Base-by-base conservation (phyloP, 2,113 vertebrate species). In the Grammomys dolichurus region DNA sequence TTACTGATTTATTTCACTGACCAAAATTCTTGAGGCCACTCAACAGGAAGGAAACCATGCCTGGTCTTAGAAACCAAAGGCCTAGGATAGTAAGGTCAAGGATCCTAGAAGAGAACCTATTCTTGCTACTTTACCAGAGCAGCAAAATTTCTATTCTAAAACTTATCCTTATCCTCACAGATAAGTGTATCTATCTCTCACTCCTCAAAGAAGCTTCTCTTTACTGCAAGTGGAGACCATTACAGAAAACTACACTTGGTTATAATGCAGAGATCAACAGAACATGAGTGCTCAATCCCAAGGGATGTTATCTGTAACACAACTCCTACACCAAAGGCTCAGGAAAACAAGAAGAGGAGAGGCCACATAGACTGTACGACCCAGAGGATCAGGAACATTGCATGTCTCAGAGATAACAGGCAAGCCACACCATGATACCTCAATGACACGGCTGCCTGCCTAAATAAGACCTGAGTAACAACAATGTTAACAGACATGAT, bases 1-100 rank as follows among this genome's bases (percentile, higher is more conserved):
- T 82, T 84, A 14, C 24, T 28, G 81, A 60, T 14, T 12, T 54
- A 73, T 77, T 92, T 96, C 43, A 48, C 24, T 69, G 56, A 17
- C 33, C n/a, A 84, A 63, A 92, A 75, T 88, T 46, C 58, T 40
- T 69, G 69, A 97, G 40, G 69, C 65, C 87, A 76, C 28, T 63
- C 58, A 84, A 63, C 7, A 63, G 81, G 58, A 43, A 85, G 58
- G 81, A 28, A 60, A 43, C 26, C 40, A 65, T 46, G 16, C 40
- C 58, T 65, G 16, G 58, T 31, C 58, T 46, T 65, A 65, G 82
- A 85, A 65, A 85, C 9, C 76, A 78, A 51, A 51, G 33, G 26
- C 14, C 76, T 51, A 28, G 28, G 13, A 51, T 3, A 40, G n/a
- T 81, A 4, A 46, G 81, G 81, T 19, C 58, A 84, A 10, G 14